phyloP scores from a whole-genome alignment of 2,113 vertebrate species.

The Bos indicus region DNA sequence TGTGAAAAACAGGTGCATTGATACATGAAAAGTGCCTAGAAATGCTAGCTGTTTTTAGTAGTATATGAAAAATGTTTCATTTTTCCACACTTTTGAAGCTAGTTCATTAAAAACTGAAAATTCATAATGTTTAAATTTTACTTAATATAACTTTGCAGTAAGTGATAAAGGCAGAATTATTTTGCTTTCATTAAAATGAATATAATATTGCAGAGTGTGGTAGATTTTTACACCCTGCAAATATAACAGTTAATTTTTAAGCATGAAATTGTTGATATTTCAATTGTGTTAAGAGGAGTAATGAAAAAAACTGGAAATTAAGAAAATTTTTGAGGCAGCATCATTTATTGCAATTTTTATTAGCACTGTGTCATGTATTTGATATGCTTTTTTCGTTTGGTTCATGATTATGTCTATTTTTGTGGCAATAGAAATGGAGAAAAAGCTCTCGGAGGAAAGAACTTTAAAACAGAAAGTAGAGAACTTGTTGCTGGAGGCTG shows the following conservation, averaged over 20 bases:
- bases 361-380: background rate
- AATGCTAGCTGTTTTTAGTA: background rate
- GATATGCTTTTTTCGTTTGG: background rate
- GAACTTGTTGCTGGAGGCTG: constrained; percentile 92
- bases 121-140: background rate
- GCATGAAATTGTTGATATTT: background rate
- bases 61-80: background rate
- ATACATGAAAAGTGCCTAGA: background rate
- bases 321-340: background rate
- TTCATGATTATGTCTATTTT: constrained; percentile 5
- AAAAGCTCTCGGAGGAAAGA: constrained; percentile 94
- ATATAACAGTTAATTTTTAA: background rate
- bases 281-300: background rate
- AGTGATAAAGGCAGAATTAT: background rate
- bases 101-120: background rate
- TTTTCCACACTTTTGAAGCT: background rate
- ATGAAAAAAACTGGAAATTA: constrained; percentile 3
- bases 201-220: background rate
- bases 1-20: background rate
- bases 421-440: constrained; percentile 90
- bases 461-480: constrained; percentile 92
- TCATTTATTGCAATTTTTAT: background rate
- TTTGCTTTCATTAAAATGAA: background rate
- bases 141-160: background rate
- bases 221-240: background rate